Percentiles rank a stretch among this genome's conserved stretches.
Conservation (phyloP, 2,888 invertebrate genomes). For the Erannis defoliaria region DNA sequence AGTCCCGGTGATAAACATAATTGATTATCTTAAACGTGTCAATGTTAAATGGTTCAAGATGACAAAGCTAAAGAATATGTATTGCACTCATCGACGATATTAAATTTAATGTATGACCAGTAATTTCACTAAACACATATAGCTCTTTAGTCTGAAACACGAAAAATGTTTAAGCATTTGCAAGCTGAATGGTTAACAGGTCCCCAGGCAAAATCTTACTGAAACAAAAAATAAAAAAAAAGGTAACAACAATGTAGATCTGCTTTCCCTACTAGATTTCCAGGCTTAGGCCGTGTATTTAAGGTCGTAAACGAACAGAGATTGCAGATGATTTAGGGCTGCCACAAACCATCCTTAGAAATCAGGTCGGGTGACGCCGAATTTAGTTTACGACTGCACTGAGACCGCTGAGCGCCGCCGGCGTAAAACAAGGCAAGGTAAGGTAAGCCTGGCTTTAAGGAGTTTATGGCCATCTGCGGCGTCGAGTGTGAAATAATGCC, state of each 20-base stretch:
- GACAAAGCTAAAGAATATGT: too few species aligned
- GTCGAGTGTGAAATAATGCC: slow-evolving; percentile 21
- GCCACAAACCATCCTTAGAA: slow-evolving; percentile 1
- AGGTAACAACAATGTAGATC: background rate
- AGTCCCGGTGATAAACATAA: too few species aligned
- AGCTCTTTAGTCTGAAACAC: too few species aligned
- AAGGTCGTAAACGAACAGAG: slow-evolving; percentile 1
- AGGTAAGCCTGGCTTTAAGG: slow-evolving; percentile 17
- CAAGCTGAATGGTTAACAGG: background rate
- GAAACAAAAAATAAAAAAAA: background rate
- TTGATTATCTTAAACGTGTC: too few species aligned
- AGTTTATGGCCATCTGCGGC: slow-evolving; percentile 18
- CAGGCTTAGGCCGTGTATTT: background rate
- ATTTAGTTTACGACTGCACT: slow-evolving; percentile 22
- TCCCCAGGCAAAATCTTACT: background rate
- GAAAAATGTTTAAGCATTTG: too few species aligned
- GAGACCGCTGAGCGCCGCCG: slow-evolving; percentile 19
- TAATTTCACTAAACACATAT: too few species aligned
- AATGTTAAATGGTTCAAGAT: too few species aligned
- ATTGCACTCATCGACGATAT: too few species aligned
- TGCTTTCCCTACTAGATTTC: background rate
- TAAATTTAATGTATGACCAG: too few species aligned
- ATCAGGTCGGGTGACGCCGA: slow-evolving; percentile 19
- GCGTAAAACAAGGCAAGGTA: slow-evolving; percentile 19
- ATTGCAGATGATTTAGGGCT: background rate